Percentiles rank a stretch among this genome's conserved stretches.
phyloP scores from a whole-genome alignment of 2,888 invertebrate genomes.

The Ceriagrion tenellum region DNA sequence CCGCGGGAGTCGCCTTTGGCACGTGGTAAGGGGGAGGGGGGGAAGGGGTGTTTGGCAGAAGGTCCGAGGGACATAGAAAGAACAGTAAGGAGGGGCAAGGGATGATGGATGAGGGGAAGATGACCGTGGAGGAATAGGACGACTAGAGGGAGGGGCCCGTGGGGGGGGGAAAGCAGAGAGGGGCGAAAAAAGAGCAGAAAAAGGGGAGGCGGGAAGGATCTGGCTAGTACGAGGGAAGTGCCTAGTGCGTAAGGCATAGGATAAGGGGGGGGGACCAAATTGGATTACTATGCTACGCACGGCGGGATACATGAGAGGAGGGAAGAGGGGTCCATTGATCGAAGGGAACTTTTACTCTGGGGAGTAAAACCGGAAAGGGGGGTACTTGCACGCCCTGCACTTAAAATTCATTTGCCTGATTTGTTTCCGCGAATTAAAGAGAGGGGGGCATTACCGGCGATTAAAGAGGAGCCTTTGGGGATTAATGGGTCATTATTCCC shows the following conservation, averaged over 20 bases:
- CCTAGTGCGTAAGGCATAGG: neutral
- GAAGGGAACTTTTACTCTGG: neutral
- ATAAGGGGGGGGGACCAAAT: slow-evolving; percentile 39
- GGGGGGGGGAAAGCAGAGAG: neutral
- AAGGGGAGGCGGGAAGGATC: neutral
- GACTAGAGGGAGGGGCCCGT: neutral
- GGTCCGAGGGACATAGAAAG: neutral
- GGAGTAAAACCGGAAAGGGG: neutral
- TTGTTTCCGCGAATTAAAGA: neutral
- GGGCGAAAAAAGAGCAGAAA: too few species aligned
- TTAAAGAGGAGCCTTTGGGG: neutral
- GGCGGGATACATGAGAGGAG: neutral
- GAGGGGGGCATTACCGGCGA: neutral
- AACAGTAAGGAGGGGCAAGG: neutral
- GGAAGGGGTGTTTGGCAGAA: neutral
- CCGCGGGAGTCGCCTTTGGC: neutral
- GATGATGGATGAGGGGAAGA: slow-evolving; percentile 27
- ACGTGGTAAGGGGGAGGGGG: neutral
- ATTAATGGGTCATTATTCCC: neutral
- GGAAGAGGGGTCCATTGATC: neutral
- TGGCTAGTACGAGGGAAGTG: too few species aligned
- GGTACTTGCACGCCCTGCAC: neutral
- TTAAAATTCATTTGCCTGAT: slow-evolving; percentile 21
- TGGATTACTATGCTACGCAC: slow-evolving; percentile 47
- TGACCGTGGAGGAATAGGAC: slow-evolving; percentile 25